Evolutionary conservation across 1,140 invertebrate species (phyloP).

Genomic region (Apis cerana): DNA sequence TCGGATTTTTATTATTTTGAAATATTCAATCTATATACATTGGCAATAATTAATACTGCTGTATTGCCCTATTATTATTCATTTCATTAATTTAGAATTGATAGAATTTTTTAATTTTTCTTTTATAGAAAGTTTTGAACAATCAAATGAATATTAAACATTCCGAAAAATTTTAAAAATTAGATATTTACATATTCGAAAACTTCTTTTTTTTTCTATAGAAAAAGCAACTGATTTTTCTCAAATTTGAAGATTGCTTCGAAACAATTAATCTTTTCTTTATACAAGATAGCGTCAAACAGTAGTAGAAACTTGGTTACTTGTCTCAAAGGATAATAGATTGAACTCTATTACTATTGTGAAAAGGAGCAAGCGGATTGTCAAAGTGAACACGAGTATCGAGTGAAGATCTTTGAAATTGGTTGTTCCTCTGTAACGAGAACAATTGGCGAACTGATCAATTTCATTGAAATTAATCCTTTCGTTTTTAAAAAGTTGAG

Average conservation of each 20-base stretch:
- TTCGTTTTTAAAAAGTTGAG: no score
- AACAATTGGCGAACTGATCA: no score
- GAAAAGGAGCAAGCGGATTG: neutral
- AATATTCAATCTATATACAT: no score
- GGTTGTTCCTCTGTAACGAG: no score
- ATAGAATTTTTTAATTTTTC: no score
- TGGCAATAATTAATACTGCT: no score
- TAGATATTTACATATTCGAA: no score
- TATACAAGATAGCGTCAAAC: neutral
- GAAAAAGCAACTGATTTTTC: neutral
- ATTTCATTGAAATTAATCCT: no score
- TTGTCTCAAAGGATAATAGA: slow-evolving; percentile 19
- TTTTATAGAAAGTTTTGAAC: no score
- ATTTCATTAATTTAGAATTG: no score
- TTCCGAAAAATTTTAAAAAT: neutral
- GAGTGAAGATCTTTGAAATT: neutral
- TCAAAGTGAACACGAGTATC: neutral
- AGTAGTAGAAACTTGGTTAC: neutral
- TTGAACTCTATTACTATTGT: slow-evolving; percentile 24
- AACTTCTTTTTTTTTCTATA: neutral
- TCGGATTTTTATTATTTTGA: neutral
- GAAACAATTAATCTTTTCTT: neutral
- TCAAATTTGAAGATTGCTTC: neutral
- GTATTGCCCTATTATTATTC: no score
- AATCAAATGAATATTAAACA: no score